A percentile compares a stretch with the other conserved stretches of the same genome.
phyloP scores from a whole-genome alignment of 2,113 vertebrate species.

The Anser cygnoides region DNA sequence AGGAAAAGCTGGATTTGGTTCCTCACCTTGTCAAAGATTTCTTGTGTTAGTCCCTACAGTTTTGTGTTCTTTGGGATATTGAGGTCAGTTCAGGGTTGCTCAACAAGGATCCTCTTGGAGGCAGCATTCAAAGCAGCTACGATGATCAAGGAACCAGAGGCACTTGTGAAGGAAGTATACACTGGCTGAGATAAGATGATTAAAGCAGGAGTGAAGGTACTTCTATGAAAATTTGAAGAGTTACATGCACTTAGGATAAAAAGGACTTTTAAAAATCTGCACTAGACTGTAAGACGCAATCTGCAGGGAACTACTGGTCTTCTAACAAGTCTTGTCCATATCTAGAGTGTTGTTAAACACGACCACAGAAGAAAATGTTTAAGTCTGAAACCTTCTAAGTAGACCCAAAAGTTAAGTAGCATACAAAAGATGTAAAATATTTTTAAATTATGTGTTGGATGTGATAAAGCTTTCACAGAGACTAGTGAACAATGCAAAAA shows the following conservation, averaged over 20 bases:
- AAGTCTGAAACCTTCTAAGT: not conserved
- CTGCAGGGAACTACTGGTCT: not conserved
- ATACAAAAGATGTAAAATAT: not conserved
- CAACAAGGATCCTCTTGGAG: not conserved
- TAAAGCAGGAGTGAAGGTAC: not conserved
- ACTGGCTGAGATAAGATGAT: not conserved
- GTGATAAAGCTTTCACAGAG: not conserved
- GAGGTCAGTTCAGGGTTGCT: not conserved
- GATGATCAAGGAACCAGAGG: not conserved
- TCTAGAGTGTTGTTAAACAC: not conserved
- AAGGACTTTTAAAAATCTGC: not conserved
- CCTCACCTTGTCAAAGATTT: not conserved
- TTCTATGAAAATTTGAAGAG: not conserved
- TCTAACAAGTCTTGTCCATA: not conserved
- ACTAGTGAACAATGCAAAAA: not conserved
- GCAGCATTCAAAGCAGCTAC: not conserved
- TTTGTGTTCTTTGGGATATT: not conserved
- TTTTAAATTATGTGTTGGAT: not conserved
- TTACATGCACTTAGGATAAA: not conserved
- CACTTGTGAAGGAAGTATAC: not conserved
- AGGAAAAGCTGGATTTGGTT: conserved; percentile 16
- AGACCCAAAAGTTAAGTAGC: not conserved
- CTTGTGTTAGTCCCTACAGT: rapidly evolving
- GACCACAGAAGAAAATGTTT: not conserved
- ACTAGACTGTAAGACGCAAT: not conserved